A percentile compares a stretch with the other conserved stretches of the same genome.
These are phyloP conservation scores for Aphelenchoides besseyi DNA, from an alignment of 1,140 invertebrate genomes.

Conservation along the genomic window DNA sequence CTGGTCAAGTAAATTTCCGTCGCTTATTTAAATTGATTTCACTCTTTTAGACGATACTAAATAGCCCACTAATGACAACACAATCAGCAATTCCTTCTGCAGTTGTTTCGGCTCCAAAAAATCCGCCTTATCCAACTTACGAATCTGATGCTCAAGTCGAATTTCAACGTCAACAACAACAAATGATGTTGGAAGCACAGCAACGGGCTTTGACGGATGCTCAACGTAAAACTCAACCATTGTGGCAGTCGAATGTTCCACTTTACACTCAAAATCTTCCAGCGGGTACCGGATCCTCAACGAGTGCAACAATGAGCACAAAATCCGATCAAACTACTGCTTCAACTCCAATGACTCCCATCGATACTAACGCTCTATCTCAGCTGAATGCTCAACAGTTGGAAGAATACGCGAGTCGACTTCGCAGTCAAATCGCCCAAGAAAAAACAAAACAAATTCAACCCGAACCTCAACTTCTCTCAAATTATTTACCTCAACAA, in stretches of 20 bases:
- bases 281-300: not conserved
- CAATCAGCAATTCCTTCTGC: not conserved
- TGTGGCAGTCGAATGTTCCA: not conserved
- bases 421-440: not conserved
- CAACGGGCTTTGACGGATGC: not conserved
- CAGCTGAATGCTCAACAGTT: constrained; percentile 1
- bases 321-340: not conserved
- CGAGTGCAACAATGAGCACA: not conserved
- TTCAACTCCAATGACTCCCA: not conserved
- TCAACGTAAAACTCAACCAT: not conserved
- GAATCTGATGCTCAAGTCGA: constrained; percentile 1
- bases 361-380: not conserved
- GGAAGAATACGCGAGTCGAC: constrained; percentile 5
- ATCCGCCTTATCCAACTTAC: not conserved
- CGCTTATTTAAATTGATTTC: too few species aligned
- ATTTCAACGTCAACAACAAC: not conserved
- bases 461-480: not conserved
- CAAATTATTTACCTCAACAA: not conserved
- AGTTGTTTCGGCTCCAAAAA: not conserved
- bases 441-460: not conserved
- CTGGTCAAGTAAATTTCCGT: too few species aligned
- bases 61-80: not conserved
- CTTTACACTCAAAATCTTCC: too few species aligned
- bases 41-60: not conserved
- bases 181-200: not conserved